These are phyloP conservation scores for Drosophila parthenogenetica DNA, from an alignment of 2,888 invertebrate species.

Conservation along the genomic window DNA sequence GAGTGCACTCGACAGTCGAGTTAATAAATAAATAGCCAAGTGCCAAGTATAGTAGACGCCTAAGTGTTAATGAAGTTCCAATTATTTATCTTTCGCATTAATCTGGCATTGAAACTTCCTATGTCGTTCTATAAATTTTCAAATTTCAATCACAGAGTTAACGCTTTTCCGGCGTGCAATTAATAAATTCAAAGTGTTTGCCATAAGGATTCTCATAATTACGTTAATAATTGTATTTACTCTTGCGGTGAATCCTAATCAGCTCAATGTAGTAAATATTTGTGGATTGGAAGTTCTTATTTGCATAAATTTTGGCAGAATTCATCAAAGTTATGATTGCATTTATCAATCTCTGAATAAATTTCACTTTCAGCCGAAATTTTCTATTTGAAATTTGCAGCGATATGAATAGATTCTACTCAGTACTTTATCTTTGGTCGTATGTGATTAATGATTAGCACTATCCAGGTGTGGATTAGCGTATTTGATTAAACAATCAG, in stretches of 20 bases:
- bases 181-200: slow-evolving; percentile 9
- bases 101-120: slow-evolving; percentile 29
- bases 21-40: slow-evolving; percentile 21
- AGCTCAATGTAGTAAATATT: slow-evolving; percentile 2
- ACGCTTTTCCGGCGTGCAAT: slow-evolving; percentile 1
- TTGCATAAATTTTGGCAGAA: neutral
- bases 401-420: slow-evolving; percentile 10
- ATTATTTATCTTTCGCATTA: slow-evolving; percentile 42
- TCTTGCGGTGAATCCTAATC: neutral
- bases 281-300: slow-evolving; percentile 3
- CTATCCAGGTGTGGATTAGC: slow-evolving; percentile 19
- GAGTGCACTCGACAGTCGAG: slow-evolving; percentile 28
- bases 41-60: slow-evolving; percentile 2
- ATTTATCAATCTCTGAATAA: slow-evolving; percentile 5
- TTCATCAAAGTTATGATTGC: neutral
- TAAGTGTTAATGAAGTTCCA: slow-evolving; percentile 36
- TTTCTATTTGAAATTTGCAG: slow-evolving; percentile 1
- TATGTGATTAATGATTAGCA: slow-evolving; percentile 35
- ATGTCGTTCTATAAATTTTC: slow-evolving; percentile 12
- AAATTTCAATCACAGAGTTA: slow-evolving; percentile 1
- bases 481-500: slow-evolving; percentile 54
- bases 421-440: slow-evolving; percentile 3
- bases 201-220: neutral
- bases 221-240: slow-evolving; percentile 1
- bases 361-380: slow-evolving; percentile 17